A percentile compares a stretch with the other conserved stretches of the same genome.
phyloP scores from a whole-genome alignment of 2,888 invertebrate species.

The Watsonalla binaria region DNA sequence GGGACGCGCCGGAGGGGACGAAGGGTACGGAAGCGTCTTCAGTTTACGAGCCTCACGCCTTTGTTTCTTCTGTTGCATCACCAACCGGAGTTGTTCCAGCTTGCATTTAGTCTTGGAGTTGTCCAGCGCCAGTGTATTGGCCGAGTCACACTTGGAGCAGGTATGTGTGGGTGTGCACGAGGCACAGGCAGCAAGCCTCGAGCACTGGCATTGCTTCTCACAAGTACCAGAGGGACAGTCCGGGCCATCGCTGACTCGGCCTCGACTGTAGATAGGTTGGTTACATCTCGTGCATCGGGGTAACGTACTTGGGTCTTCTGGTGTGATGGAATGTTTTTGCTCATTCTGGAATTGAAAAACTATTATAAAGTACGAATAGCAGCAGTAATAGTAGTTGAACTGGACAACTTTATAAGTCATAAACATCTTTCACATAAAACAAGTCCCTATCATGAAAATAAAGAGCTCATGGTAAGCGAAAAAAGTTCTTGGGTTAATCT shows the following conservation, averaged over 20 bases:
- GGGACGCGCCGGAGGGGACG: constrained; percentile 35
- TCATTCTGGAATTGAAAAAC: constrained; percentile 48
- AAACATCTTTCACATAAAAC: too few species aligned
- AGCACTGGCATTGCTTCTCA: constrained; percentile 39
- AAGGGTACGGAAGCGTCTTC: constrained; percentile 81
- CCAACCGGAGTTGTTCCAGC: constrained; percentile 90
- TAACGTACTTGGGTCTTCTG: constrained; percentile 27
- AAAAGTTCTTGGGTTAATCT: too few species aligned
- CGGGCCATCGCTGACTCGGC: constrained; percentile 9
- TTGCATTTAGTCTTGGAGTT: constrained; percentile 91
- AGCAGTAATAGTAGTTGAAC: not conserved
- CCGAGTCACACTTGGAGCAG: constrained; percentile 70
- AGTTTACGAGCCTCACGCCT: constrained; percentile 87
- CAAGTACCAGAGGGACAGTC: constrained; percentile 23
- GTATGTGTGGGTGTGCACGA: constrained; percentile 34
- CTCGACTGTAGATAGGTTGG: constrained; percentile 18
- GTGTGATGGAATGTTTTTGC: constrained; percentile 43
- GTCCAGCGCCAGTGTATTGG: constrained; percentile 80
- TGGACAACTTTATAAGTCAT: not conserved
- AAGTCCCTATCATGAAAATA: too few species aligned
- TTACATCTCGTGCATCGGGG: constrained; percentile 48
- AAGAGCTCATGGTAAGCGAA: too few species aligned
- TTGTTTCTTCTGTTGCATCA: constrained; percentile 94
- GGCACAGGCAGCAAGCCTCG: constrained; percentile 34
- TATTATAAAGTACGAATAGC: not conserved